Conservation (phyloP, 1,140 invertebrate species). For the Ceratosolen solmsi region DNA sequence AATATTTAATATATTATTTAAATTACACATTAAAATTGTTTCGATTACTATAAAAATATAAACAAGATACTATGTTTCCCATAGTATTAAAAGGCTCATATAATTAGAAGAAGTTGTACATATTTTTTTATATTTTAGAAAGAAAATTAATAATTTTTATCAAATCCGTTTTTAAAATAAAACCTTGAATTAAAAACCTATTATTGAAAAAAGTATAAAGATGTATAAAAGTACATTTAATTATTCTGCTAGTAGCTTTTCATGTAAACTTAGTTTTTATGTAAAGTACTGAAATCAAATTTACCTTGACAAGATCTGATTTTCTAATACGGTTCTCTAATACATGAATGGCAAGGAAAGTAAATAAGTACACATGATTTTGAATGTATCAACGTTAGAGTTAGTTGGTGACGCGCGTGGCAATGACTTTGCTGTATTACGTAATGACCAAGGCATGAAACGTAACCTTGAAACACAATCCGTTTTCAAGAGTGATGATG, state of each 20-base stretch:
- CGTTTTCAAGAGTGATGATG: constrained; percentile 53
- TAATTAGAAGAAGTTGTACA: background rate
- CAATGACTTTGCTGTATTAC: constrained; percentile 54
- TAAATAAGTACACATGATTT: background rate
- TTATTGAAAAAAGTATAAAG: background rate
- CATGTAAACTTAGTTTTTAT: background rate
- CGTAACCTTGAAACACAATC: constrained; percentile 59
- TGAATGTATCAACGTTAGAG: constrained; percentile 15
- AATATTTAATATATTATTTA: too few relatives aligned
- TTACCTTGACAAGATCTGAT: constrained; percentile 8
- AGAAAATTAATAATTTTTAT: too few relatives aligned
- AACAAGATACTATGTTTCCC: too few relatives aligned
- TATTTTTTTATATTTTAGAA: background rate
- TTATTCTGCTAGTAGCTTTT: background rate
- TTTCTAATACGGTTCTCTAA: background rate
- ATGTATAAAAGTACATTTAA: background rate
- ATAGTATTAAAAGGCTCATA: too few relatives aligned
- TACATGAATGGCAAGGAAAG: background rate
- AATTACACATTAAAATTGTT: too few relatives aligned
- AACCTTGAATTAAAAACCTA: background rate
- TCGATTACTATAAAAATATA: too few relatives aligned
- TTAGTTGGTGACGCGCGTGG: constrained; percentile 30
- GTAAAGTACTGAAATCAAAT: background rate
- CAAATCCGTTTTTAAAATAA: too few relatives aligned
- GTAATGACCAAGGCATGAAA: constrained; percentile 54